Evolutionary conservation across 2,113 vertebrate species (phyloP).

Genomic region (Campylomormyrus tamandua): DNA sequence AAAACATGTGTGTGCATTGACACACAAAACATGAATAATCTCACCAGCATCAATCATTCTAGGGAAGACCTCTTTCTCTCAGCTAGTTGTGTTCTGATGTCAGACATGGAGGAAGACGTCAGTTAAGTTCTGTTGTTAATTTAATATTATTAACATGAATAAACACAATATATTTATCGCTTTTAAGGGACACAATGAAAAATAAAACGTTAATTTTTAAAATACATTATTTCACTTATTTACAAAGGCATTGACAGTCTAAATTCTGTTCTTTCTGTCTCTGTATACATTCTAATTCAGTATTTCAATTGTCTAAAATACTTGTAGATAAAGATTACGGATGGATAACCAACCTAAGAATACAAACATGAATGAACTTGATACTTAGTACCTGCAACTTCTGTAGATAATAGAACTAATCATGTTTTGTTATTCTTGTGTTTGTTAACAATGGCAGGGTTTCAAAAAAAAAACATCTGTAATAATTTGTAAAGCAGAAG

Average conservation of each 20-base stretch:
- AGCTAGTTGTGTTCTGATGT: not conserved
- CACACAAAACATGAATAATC: not conserved
- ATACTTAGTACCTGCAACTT: not conserved
- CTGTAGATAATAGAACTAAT: not conserved
- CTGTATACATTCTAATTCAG: not conserved
- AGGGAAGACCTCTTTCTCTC: not conserved
- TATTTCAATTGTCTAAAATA: not conserved
- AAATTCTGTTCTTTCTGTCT: not conserved
- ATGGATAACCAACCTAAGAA: not conserved
- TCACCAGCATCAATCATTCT: not conserved
- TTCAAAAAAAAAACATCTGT: constrained; percentile 36
- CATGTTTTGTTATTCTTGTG: not conserved
- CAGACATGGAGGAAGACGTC: not conserved
- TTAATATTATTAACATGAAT: not conserved
- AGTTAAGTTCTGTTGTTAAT: not conserved
- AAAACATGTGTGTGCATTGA: not conserved
- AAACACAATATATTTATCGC: not conserved
- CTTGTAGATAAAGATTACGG: not conserved
- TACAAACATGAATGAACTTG: not conserved
- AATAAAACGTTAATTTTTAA: not conserved
- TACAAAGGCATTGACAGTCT: not conserved
- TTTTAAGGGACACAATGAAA: not conserved
- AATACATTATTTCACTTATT: not conserved
- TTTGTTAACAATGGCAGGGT: not conserved
- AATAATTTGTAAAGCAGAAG: constrained; percentile 29